Evolutionary conservation across 2,888 invertebrate genomes (phyloP), one percentile per base, ranked within the genome.

Genomic region (Villa cingulata): DNA sequence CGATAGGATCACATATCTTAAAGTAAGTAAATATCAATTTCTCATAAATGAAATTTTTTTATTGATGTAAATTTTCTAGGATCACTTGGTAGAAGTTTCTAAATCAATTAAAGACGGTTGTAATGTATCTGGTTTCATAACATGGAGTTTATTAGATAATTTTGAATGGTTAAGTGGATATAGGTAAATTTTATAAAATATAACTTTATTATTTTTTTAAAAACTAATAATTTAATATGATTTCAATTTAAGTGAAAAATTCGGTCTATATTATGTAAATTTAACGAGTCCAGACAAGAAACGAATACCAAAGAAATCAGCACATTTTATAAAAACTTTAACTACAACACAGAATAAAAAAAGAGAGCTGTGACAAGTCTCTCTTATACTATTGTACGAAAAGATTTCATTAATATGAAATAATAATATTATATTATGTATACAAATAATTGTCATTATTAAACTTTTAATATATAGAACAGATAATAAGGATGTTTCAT

Each of bases 251-350:
- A 81, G 81, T 14, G 71, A 74, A 52, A 75, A 73, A 59, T 86
- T 81, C 64, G 86, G 86, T 7, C 55, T 86, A 1, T 80, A 78
- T 55, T 70, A 75, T 55, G 81, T 86, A 1, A 76, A 86, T 59
- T 81, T 81, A 59, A 62, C 66, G 2, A 75, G 74, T 54, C 70
- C 74, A 0, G 66, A 72, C 1, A 74, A 76, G 51, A 70, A 74
- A 1, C 72, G 86, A 54, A 76, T 73, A 1, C 74, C 80, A 0
- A 81, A 83, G 60, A 70, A 72, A 37, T 85, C 85, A 0, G 74
- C 75, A 0, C 58, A 63, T 38, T 27, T 40, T 3, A 38, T 38
- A 17, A 45, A 29, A 29, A 15, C n/a, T 19, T 16, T 46, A 41
- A 46, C 36, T 17, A 36, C 36, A n/a, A 34, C 34, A 19, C 16